Evolutionary conservation across 2,113 vertebrate species (phyloP).

Genomic region (Tinamus guttatus): DNA sequence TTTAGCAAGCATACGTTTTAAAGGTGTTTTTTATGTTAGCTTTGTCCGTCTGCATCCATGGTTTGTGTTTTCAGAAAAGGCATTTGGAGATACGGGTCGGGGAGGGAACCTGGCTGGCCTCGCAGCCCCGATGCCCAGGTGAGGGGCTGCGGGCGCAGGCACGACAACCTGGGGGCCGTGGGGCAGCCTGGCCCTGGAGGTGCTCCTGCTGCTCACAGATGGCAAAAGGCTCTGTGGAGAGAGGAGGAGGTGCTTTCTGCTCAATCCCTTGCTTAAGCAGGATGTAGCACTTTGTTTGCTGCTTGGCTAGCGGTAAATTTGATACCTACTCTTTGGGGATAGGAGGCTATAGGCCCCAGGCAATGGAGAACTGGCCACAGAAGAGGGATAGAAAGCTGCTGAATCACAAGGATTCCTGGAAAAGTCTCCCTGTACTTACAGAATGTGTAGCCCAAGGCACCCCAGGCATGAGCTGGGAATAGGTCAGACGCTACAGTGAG

Average conservation of each 20-base stretch:
- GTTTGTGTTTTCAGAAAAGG: not conserved
- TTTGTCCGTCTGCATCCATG: not conserved
- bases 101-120: too few species aligned
- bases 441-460: not conserved
- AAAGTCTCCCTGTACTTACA: not conserved
- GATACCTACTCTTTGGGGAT: not conserved
- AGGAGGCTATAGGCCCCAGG: not conserved
- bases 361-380: not conserved
- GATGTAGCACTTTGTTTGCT: too few species aligned
- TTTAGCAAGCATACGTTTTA: not conserved
- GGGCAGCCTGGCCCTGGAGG: not conserved
- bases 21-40: not conserved
- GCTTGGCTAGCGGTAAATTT: slow-evolving; percentile 7
- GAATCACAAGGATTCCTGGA: not conserved
- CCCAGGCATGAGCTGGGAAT: not conserved
- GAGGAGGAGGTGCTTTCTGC: not conserved
- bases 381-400: not conserved
- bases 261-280: not conserved
- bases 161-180: not conserved
- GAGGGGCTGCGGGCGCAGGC: not conserved
- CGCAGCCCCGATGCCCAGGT: too few species aligned
- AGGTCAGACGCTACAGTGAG: too few species aligned
- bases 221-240: not conserved
- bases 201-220: not conserved
- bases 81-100: not conserved